Base-by-base conservation (phyloP, 2,113 vertebrate species). In the Nibea coibor region DNA sequence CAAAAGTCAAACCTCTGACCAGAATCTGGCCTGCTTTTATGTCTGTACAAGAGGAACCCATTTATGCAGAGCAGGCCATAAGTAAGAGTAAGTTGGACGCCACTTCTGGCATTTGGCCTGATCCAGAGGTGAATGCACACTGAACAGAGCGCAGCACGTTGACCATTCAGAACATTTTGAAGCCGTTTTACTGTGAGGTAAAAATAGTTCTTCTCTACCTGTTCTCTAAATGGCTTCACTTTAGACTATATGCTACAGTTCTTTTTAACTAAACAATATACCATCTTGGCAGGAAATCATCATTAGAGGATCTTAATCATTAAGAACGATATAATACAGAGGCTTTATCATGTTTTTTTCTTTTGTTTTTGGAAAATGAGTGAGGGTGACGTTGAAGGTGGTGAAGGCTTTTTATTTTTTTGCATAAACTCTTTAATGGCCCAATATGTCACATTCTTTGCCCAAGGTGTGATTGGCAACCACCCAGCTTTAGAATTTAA, bases 71-170 rank as follows among this genome's bases (percentile, higher is more conserved):
- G 35, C 19, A 22, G 12, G n/a, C n/a, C n/a, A 10, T 15, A 69
- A 57, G 28, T 1, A 0, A 75, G 56, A 64, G 8, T 4, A 53
- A 28, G 39, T 54, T 76, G 45, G 31, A 65, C 24, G 63, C 39
- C 28, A 70, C 31, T 19, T 56, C 39, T 75, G 50, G 50, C n/a
- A 65, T 61, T 54, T 56, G 54, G 59, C 54, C 42, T 57, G 3
- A 54, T 69, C 51, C 26, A 64, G 22, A 45, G 66, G 10, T 82
- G 58, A 72, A 63, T 39, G 58, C 69, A 62, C 16, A 59, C 7
- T 67, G 20, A 73, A 42, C 4, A 72, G 9, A 8, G 1, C 72
- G 24, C 5, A 48, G 22, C n/a, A 10, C 51, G 15, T 79, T 14
- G 53, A 22, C 22, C 15, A 43, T 14, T 58, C n/a, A 31, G 22